Percentiles rank a stretch among this genome's conserved stretches.
Conservation (phyloP, 64 coral and sea anemone genomes). For the Stichodactyla helianthus region DNA sequence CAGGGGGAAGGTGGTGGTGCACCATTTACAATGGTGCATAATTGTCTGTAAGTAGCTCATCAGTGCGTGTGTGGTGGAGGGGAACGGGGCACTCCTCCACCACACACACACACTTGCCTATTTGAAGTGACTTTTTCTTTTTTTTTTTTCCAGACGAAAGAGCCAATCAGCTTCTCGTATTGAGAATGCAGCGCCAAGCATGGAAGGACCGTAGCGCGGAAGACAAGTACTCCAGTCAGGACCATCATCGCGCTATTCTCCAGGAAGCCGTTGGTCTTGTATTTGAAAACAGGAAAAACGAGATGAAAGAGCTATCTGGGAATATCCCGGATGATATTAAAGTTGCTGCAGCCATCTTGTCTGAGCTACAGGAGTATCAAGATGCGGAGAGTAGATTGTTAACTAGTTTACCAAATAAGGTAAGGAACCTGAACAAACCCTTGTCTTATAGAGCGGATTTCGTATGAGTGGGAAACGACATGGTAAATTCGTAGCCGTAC, state of each 20-base stretch:
- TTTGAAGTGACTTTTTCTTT: not conserved
- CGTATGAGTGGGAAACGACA: too few species aligned
- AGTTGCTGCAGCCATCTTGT: constrained; percentile 61
- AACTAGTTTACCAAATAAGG: constrained; percentile 51
- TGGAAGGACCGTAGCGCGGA: constrained; percentile 75
- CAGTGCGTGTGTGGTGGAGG: too few species aligned
- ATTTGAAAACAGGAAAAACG: constrained; percentile 64
- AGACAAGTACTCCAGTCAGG: constrained; percentile 53
- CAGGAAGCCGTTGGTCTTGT: constrained; percentile 85
- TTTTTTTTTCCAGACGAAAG: constrained; percentile 56
- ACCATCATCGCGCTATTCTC: constrained; percentile 58
- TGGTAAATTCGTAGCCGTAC: too few species aligned
- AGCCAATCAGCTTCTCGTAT: constrained; percentile 79
- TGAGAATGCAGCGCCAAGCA: constrained; percentile 81
- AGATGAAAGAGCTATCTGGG: constrained; percentile 38
- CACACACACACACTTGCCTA: too few species aligned
- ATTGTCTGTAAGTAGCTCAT: too few species aligned
- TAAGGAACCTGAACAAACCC: not conserved
- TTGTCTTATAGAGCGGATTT: too few species aligned
- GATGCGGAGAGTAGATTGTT: constrained; percentile 73
- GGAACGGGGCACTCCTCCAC: too few species aligned
- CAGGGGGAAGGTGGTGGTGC: too few species aligned
- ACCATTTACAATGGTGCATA: too few species aligned
- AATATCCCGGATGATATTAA: constrained; percentile 48
- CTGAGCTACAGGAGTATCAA: constrained; percentile 74